phyloP scores from a whole-genome alignment of 2,113 vertebrate species.

The Alethe castanea region DNA sequence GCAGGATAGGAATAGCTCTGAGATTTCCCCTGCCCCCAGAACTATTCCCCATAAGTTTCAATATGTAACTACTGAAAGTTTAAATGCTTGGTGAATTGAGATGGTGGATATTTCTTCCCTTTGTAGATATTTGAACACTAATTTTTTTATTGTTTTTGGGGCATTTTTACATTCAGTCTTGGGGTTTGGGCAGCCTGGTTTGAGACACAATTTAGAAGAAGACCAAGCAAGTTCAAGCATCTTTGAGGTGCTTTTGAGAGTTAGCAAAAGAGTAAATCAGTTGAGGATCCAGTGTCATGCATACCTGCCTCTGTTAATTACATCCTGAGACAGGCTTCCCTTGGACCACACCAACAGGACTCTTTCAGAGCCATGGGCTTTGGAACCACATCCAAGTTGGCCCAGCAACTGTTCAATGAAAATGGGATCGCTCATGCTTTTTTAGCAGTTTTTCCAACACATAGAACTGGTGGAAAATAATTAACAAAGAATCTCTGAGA shows the following conservation, averaged over 20 bases:
- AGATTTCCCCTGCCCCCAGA: neutral
- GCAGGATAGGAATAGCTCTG: slow-evolving; percentile 5
- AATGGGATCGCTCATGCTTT: neutral
- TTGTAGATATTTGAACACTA: neutral
- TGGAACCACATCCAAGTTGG: neutral
- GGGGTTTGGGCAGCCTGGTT: neutral
- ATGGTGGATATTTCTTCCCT: neutral
- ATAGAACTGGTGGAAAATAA: neutral
- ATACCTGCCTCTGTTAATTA: neutral
- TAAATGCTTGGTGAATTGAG: neutral
- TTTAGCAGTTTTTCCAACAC: neutral
- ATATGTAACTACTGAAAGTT: neutral
- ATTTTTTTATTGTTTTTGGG: neutral
- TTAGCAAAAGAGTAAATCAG: neutral
- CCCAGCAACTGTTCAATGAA: neutral
- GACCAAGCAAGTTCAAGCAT: neutral
- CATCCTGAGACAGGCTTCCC: neutral
- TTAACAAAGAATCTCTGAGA: neutral
- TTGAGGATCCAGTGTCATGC: neutral
- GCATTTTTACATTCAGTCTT: neutral
- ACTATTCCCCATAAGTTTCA: neutral
- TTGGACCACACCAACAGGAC: neutral
- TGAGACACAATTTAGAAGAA: neutral
- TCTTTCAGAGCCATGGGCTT: neutral
- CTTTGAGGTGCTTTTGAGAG: neutral